Conservation (phyloP, 2,113 vertebrate species). For the Castor canadensis region DNA sequence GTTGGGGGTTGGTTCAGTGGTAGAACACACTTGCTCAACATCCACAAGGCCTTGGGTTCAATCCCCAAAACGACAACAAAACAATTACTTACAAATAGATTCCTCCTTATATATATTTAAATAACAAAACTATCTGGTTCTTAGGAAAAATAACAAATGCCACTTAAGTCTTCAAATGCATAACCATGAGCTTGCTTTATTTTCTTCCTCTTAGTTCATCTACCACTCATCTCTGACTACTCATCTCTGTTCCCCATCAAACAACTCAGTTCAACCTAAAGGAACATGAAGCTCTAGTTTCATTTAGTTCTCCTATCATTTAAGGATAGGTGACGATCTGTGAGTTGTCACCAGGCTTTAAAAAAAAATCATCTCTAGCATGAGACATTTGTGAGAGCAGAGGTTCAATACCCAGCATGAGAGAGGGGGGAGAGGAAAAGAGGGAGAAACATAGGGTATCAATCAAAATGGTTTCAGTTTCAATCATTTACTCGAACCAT, state of each 20-base stretch:
- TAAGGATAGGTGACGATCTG: not conserved
- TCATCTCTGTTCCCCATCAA: not conserved
- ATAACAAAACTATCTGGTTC: conserved; percentile 34
- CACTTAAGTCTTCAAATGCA: conserved; percentile 15
- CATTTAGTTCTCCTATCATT: too few relatives aligned
- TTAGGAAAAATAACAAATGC: conserved; percentile 72
- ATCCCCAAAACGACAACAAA: not conserved
- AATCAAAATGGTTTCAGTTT: not conserved
- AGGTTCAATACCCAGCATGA: not conserved
- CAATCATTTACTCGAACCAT: not conserved
- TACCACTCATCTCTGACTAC: not conserved
- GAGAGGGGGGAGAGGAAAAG: too few relatives aligned
- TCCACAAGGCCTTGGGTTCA: not conserved
- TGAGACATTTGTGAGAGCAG: not conserved
- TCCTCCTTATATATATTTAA: not conserved
- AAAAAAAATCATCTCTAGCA: not conserved
- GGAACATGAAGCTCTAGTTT: not conserved
- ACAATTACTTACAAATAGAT: not conserved
- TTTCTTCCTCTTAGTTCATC: not conserved
- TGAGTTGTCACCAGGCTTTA: not conserved
- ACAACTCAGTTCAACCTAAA: not conserved
- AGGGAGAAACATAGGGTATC: not conserved
- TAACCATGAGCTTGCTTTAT: not conserved
- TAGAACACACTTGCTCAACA: not conserved
- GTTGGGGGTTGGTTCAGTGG: not conserved